These are phyloP conservation scores for Callyntrura sp. DNA, from an alignment of 2,888 invertebrate species.

Conservation along the genomic window DNA sequence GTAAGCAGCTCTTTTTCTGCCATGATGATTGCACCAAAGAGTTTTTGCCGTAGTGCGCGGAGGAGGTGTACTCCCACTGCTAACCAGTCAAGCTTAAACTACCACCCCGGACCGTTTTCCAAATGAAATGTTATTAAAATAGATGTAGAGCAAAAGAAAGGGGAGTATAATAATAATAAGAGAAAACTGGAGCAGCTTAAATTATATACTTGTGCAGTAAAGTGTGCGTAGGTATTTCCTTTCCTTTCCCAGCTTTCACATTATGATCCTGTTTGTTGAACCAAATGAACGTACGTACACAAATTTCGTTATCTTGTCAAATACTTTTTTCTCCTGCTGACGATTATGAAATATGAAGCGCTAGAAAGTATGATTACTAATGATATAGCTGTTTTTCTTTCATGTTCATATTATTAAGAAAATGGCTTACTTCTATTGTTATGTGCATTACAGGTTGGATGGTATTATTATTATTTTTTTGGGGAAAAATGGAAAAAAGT, in stretches of 20 bases:
- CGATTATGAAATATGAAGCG: slow-evolving; percentile 44
- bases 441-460: slow-evolving; percentile 38
- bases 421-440: slow-evolving; percentile 45
- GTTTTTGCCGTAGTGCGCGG: no score
- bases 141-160: slow-evolving; percentile 7
- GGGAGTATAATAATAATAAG: slow-evolving; percentile 22
- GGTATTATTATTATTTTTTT: slow-evolving; percentile 49
- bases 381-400: slow-evolving; percentile 59
- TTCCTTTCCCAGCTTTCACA: not conserved
- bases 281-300: slow-evolving; percentile 2
- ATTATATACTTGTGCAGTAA: slow-evolving; percentile 25
- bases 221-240: slow-evolving; percentile 12
- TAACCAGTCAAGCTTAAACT: no score
- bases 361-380: slow-evolving; percentile 47
- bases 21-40: no score
- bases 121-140: slow-evolving; percentile 29
- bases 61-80: no score
- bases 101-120: not conserved
- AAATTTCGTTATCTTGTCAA: slow-evolving; percentile 54
- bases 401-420: slow-evolving; percentile 58
- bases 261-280: slow-evolving; percentile 38
- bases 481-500: slow-evolving; percentile 13
- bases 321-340: slow-evolving; percentile 25
- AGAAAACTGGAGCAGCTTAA: slow-evolving; percentile 36
- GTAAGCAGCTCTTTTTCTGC: no score